These are phyloP conservation scores for Hypotaenidia okinawae DNA, from an alignment of 2,797 vertebrate genomes.

Conservation along the genomic window DNA sequence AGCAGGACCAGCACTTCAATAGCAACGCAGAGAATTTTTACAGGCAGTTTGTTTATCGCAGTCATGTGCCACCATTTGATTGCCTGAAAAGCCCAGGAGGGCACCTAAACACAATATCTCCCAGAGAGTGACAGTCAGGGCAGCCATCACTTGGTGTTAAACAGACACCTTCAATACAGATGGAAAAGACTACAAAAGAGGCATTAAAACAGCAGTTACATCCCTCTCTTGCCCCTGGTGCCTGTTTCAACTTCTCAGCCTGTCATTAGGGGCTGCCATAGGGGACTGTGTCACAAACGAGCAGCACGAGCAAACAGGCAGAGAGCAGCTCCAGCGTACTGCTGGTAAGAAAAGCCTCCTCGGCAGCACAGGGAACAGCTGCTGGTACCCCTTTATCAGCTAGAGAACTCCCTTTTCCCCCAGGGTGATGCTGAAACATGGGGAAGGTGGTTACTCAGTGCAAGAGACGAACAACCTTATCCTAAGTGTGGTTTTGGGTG, in stretches of 20 bases:
- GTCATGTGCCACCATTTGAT: neutral
- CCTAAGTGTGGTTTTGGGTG: neutral
- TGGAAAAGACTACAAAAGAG: conserved; percentile 24
- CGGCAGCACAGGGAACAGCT: neutral
- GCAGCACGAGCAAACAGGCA: neutral
- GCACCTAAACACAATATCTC: neutral
- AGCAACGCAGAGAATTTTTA: neutral
- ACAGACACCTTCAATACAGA: neutral
- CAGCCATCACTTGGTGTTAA: conserved; percentile 6
- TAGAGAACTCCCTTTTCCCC: neutral
- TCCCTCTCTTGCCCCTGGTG: neutral
- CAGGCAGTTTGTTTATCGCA: neutral
- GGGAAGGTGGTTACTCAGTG: neutral
- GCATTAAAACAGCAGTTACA: conserved; percentile 4
- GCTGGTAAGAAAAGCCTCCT: neutral
- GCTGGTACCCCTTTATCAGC: neutral
- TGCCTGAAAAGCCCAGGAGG: conserved; percentile 58
- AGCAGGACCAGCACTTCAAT: neutral
- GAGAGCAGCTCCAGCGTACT: neutral
- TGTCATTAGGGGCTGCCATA: neutral
- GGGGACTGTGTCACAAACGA: neutral
- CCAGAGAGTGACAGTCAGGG: conserved; percentile 14
- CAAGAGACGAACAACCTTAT: too few species aligned
- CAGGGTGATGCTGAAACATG: neutral
- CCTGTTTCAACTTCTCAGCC: neutral